A percentile compares a stretch with the other conserved stretches of the same genome.
These are phyloP conservation scores for Desoria tigrina DNA, from an alignment of 2,888 invertebrate genomes.

Conservation along the genomic window DNA sequence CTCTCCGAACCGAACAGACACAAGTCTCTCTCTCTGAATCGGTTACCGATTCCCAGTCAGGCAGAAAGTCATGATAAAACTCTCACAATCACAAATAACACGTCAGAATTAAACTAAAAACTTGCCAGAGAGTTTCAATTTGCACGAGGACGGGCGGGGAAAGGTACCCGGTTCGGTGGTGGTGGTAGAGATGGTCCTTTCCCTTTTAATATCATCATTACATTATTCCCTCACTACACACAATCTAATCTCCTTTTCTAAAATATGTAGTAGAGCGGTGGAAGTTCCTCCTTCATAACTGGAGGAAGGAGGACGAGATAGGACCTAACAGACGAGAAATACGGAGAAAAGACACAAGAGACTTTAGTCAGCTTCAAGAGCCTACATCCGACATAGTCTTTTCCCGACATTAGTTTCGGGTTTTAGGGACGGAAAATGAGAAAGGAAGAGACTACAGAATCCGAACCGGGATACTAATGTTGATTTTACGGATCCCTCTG, in stretches of 20 bases:
- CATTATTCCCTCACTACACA: not conserved
- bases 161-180: slow-evolving; percentile 1
- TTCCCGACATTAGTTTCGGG: too few relatives aligned
- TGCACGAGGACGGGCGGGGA: slow-evolving; percentile 40
- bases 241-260: slow-evolving; percentile 7
- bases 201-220: slow-evolving; percentile 10
- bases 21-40: slow-evolving; percentile 49
- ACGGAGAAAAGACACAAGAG: too few relatives aligned
- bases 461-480: too few relatives aligned
- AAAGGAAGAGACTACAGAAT: too few relatives aligned
- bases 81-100: slow-evolving; percentile 54
- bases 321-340: too few relatives aligned
- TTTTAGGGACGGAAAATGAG: too few relatives aligned
- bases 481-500: too few relatives aligned
- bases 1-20: slow-evolving; percentile 25
- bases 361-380: too few relatives aligned
- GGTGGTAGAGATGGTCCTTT: not conserved
- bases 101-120: slow-evolving; percentile 54
- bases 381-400: too few relatives aligned
- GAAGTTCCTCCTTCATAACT: too few relatives aligned
- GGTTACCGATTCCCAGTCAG: slow-evolving; percentile 54
- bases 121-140: slow-evolving; percentile 53
- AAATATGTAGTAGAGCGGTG: not conserved
- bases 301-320: too few relatives aligned
- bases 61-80: slow-evolving; percentile 54